Base-by-base conservation (phyloP, 2,888 invertebrate genomes). In the Melieria omissa region DNA sequence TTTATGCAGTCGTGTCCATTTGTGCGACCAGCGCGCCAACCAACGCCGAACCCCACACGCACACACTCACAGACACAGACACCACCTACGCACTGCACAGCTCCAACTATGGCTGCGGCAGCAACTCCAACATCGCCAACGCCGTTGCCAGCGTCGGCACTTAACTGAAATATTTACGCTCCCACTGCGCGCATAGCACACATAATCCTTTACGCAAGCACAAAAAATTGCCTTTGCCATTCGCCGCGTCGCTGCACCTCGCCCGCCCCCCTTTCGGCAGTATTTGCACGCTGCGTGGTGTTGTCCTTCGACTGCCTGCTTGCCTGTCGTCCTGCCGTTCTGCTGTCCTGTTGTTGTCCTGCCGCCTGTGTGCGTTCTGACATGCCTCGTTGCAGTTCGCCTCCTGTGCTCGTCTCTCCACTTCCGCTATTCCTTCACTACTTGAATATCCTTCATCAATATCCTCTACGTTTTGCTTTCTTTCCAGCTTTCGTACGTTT, bases 361-460 rank as follows among this genome's bases (percentile, higher is more conserved):
- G 49, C n/a, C 7, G 16, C 42, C 10, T 41, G 7, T 58, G 58
- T 41, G 41, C 49, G 6, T n/a, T 29, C 44, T 70, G 58, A 58
- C 49, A 42, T 63, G 55, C 55, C 47, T 58, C 67, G 67, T 67
- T 67, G 52, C 52, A n/a, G 14, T 52, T 52, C 12, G n/a, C 14
- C 2, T 29, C 29, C 29, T 29, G 29, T 29, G 2, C 29, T 79
- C 76, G 77, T 2, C 29, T 29, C 29, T 29, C 58, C 61, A 54
- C 49, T 46, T 44, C 12, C 42, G 52, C 55, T 72, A 67, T 54
- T 71, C 49, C 57, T 69, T 65, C 65, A 71, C 70, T 67, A 73
- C 74, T 80, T 76, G 77, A 78, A 80, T 82, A 81, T 81, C 80
- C 83, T 81, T 85, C 83, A 84, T 84, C 84, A 84, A 84, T 85